phyloP scores from a whole-genome alignment of 2,888 invertebrate species.

The Phasia obesa region DNA sequence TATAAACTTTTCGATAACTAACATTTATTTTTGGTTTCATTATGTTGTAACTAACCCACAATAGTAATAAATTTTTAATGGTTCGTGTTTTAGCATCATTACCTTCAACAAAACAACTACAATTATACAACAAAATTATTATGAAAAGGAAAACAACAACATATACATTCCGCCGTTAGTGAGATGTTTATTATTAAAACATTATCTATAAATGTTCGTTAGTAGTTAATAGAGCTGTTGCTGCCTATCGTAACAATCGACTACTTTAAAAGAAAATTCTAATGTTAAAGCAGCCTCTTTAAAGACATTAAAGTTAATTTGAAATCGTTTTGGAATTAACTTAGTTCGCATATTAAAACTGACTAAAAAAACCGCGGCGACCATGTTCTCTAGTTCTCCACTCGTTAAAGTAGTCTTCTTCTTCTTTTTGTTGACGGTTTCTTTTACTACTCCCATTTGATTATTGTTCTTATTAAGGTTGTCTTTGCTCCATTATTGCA shows the following conservation, averaged over 20 bases:
- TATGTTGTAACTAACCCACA: constrained; percentile 35
- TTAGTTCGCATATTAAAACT: constrained; percentile 78
- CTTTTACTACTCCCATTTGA: constrained; percentile 54
- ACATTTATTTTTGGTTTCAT: not conserved
- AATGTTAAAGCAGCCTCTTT: constrained; percentile 41
- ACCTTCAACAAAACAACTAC: constrained; percentile 61
- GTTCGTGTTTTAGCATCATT: constrained; percentile 70
- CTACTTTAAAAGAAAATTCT: not conserved
- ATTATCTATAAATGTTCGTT: constrained; percentile 18
- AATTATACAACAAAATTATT: constrained; percentile 51
- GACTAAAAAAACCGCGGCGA: not conserved
- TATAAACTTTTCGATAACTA: constrained; percentile 13
- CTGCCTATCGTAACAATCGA: not conserved
- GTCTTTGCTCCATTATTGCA: constrained; percentile 2
- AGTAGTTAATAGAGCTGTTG: not conserved
- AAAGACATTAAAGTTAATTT: constrained; percentile 79
- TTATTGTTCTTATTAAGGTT: constrained; percentile 38
- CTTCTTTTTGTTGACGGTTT: constrained; percentile 19
- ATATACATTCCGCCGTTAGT: not conserved
- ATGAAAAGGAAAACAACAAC: constrained; percentile 10
- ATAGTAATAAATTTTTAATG: constrained; percentile 42
- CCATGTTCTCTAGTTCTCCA: constrained; percentile 32
- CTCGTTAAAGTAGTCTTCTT: not conserved
- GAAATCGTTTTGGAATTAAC: constrained; percentile 81
- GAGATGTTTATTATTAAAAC: constrained; percentile 45